Conservation (phyloP, 2,888 invertebrate species). For the Fissipunctia ypsillon region DNA sequence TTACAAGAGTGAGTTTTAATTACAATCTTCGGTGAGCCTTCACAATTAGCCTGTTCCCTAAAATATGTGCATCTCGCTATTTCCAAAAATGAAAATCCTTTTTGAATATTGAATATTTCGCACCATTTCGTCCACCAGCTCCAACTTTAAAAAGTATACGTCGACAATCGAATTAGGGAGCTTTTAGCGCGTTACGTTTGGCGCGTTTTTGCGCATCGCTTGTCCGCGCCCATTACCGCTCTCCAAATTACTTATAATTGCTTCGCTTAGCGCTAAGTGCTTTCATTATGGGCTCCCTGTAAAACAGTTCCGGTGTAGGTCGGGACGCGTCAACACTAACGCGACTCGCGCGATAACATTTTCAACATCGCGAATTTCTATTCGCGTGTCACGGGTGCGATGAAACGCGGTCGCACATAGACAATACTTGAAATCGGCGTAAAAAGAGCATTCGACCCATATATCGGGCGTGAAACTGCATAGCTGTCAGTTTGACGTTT, state of each 20-base stretch:
- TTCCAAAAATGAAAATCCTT: slow-evolving; percentile 57
- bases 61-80: slow-evolving; percentile 65
- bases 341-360: slow-evolving; percentile 74
- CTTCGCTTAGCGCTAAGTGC: slow-evolving; percentile 90
- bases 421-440: slow-evolving; percentile 80
- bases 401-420: slow-evolving; percentile 70
- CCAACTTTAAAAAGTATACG: slow-evolving; percentile 85
- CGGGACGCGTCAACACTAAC: slow-evolving; percentile 80
- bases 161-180: slow-evolving; percentile 89
- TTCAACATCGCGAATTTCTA: slow-evolving; percentile 67
- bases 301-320: slow-evolving; percentile 81
- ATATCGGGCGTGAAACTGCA: slow-evolving; percentile 82
- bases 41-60: slow-evolving; percentile 75
- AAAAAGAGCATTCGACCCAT: slow-evolving; percentile 86
- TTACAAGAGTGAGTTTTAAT: slow-evolving; percentile 84
- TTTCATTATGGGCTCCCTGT: slow-evolving; percentile 86
- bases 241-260: slow-evolving; percentile 90
- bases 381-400: slow-evolving; percentile 49
- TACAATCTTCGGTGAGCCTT: slow-evolving; percentile 80
- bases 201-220: slow-evolving; percentile 89
- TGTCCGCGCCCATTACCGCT: slow-evolving; percentile 89
- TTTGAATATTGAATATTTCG: slow-evolving; percentile 67
- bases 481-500: slow-evolving; percentile 85
- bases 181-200: slow-evolving; percentile 89
- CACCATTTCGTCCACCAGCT: slow-evolving; percentile 72